Evolutionary conservation across 37 sponge, comb jelly and placozoan species (phyloP).

Genomic region (Diacarnus erythraeanus): DNA sequence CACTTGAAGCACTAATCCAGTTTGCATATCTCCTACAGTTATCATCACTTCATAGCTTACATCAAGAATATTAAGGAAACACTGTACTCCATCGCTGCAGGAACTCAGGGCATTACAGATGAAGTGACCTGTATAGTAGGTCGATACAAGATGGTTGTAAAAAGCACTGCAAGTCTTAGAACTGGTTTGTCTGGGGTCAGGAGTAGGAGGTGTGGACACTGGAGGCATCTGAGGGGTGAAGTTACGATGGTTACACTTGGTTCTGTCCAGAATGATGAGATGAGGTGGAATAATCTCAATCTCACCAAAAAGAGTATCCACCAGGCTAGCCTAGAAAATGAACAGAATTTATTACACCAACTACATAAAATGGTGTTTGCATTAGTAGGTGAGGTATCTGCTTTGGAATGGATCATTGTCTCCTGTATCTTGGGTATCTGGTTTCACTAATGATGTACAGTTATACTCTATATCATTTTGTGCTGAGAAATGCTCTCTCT

Average conservation of each 20-base stretch:
- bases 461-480: no score
- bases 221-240: slow-evolving; percentile 5
- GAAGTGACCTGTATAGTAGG: neutral
- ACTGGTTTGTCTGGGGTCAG: neutral
- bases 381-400: neutral
- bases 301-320: neutral
- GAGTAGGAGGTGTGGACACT: neutral
- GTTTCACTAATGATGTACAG: neutral
- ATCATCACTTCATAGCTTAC: neutral
- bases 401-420: neutral
- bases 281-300: slow-evolving; percentile 10
- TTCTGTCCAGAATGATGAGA: slow-evolving; percentile 40
- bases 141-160: neutral
- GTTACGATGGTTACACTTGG: slow-evolving; percentile 2
- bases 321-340: slow-evolving; percentile 18
- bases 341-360: no score
- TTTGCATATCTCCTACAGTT: neutral
- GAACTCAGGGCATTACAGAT: neutral
- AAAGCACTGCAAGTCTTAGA: neutral
- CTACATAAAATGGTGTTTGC: no score
- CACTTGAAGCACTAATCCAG: neutral
- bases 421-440: neutral
- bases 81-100: neutral
- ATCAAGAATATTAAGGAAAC: neutral
- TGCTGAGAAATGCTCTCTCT: no score